Evolutionary conservation across 2,797 vertebrate genomes (phyloP).

Genomic region (Coracias cyanogaster): DNA sequence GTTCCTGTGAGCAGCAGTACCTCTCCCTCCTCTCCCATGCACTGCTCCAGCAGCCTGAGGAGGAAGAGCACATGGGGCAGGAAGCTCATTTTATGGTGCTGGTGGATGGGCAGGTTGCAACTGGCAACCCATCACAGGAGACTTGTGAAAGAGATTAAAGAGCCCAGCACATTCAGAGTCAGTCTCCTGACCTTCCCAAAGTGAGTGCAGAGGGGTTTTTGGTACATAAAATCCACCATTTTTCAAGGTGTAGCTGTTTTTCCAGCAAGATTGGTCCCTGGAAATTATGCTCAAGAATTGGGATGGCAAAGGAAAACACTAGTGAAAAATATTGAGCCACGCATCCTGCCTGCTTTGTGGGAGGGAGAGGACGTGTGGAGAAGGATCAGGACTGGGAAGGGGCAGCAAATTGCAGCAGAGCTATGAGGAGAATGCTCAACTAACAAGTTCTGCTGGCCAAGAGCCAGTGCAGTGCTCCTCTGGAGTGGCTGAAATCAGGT

Average conservation of each 20-base stretch:
- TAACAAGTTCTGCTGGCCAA: slow-evolving; percentile 21
- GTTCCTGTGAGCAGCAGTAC: neutral
- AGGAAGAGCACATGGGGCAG: neutral
- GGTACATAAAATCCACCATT: neutral
- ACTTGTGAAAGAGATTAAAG: slow-evolving; percentile 12
- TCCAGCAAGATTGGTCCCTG: neutral
- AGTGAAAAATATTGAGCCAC: neutral
- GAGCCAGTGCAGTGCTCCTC: neutral
- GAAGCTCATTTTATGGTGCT: slow-evolving; percentile 21
- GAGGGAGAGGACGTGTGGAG: neutral
- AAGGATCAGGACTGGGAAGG: neutral
- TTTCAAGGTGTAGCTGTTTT: neutral
- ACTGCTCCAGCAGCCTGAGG: neutral
- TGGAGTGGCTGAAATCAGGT: neutral
- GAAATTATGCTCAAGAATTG: neutral
- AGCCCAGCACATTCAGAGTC: neutral
- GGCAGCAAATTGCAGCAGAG: neutral
- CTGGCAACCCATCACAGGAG: neutral
- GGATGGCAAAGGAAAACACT: neutral
- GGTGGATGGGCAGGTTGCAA: neutral
- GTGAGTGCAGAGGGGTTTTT: neutral
- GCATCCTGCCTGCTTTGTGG: neutral
- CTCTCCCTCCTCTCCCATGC: neutral
- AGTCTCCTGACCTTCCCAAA: neutral
- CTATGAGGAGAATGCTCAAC: neutral